Percentiles rank a stretch among this genome's conserved stretches.
Conservation (phyloP, 2,888 invertebrate genomes). For the Myathropa florea region DNA sequence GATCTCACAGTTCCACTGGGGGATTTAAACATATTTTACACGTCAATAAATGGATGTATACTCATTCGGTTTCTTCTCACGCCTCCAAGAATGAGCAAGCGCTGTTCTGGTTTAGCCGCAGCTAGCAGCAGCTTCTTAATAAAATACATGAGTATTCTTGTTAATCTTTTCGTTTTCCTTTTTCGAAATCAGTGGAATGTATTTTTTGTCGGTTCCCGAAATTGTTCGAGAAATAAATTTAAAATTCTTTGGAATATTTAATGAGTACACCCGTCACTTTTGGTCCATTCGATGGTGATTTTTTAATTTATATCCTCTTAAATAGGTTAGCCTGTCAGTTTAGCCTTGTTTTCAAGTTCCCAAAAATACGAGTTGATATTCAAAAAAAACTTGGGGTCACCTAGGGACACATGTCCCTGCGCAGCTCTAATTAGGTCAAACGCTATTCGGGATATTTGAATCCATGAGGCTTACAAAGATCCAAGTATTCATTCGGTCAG, state of each 20-base stretch:
- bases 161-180: neutral
- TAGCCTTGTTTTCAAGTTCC: neutral
- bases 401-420: too few relatives aligned
- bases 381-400: too few relatives aligned
- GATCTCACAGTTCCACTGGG: constrained; percentile 2
- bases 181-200: constrained; percentile 19
- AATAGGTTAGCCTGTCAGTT: neutral
- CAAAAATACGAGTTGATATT: neutral
- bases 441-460: too few relatives aligned
- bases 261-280: neutral
- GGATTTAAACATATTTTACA: constrained; percentile 15
- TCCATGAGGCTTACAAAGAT: too few relatives aligned
- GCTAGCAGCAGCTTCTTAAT: constrained; percentile 40
- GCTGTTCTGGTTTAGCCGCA: constrained; percentile 22
- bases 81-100: constrained; percentile 28
- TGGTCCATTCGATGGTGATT: neutral
- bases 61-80: constrained; percentile 53
- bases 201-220: constrained; percentile 5
- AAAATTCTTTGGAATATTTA: neutral
- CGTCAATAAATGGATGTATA: constrained; percentile 21
- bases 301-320: neutral
- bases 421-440: too few relatives aligned
- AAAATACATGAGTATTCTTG: constrained; percentile 13
- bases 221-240: neutral
- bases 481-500: too few relatives aligned